Evolutionary conservation across 1,140 invertebrate genomes (phyloP), one percentile per base, ranked within the genome.

Genomic region (Drosophila miranda): DNA sequence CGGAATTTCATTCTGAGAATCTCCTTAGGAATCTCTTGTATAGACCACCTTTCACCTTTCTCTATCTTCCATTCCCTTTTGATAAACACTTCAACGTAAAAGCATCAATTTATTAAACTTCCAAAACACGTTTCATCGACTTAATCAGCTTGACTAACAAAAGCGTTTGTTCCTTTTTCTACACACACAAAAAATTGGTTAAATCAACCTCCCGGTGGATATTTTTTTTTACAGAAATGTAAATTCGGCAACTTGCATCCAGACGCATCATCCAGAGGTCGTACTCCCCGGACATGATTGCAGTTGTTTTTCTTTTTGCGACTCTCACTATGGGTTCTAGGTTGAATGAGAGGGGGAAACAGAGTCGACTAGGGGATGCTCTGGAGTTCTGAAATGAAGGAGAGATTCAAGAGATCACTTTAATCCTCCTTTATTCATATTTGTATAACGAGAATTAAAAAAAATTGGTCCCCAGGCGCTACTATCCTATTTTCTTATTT

Each of bases 121-220:
- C 54, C 74, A 52, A 71, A 75, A 75, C 81, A 81, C 81, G 77
- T 86, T 74, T 64, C 61, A 58, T 71, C 62, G 61, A 75, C 77
- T 84, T 86, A 86, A 86, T 86, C 77, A 78, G 49, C 43, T 64
- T 43, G 51, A 41, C 34, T 57, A 63, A 56, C 42, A 28, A 34
- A 72, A 59, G 51, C 21, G 54, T 69, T 66, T 60, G 43, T 43
- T 38, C 8, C 7, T 28, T 30, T 38, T 41, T 19, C 30, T 21
- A 51, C 28, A 44, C 23, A 41, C 42, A 11, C 16, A 28, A 56
- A 48, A 64, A 80, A 71, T 66, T 60, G 64, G 63, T 51, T 69
- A 66, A 79, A 74, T 52, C 51, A 79, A 55, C 60, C 73, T 75
- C 60, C 30, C 19, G 9, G 66, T 42, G 26, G 48, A 63, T 67